Evolutionary conservation across 2,797 vertebrate species (phyloP).

Genomic region (Scyliorhinus canicula): DNA sequence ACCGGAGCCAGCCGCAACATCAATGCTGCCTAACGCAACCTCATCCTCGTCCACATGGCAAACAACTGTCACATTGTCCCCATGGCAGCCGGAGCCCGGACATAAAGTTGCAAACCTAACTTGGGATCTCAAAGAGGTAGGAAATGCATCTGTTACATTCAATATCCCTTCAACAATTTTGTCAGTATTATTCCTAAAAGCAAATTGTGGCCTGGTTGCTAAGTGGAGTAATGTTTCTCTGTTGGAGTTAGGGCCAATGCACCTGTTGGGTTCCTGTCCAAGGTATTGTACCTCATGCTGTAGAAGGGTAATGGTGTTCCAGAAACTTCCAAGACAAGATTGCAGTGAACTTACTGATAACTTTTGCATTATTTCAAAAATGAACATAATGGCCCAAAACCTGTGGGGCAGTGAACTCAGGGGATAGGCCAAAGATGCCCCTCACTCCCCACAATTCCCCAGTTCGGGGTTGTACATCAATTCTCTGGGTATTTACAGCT

Average conservation of each 20-base stretch:
- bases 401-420: too few relatives aligned
- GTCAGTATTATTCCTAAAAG: background rate
- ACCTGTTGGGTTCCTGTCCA: background rate
- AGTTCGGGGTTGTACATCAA: too few relatives aligned
- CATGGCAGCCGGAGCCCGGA: constrained; percentile 80
- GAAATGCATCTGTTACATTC: constrained; percentile 38
- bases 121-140: constrained; percentile 89
- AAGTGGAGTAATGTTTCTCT: background rate
- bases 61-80: constrained; percentile 63
- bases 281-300: background rate
- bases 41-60: constrained; percentile 52
- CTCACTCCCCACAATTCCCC: too few relatives aligned
- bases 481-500: too few relatives aligned
- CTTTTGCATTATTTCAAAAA: background rate
- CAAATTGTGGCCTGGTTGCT: background rate
- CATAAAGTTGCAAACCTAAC: constrained; percentile 80
- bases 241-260: background rate
- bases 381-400: background rate
- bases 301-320: background rate
- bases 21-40: constrained; percentile 61
- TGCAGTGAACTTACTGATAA: background rate
- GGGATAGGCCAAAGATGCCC: too few relatives aligned
- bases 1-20: constrained; percentile 45
- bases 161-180: background rate
- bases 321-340: background rate